Evolutionary conservation across 2,888 invertebrate species (phyloP).

Genomic region (Caenorhabditis auriculariae): DNA sequence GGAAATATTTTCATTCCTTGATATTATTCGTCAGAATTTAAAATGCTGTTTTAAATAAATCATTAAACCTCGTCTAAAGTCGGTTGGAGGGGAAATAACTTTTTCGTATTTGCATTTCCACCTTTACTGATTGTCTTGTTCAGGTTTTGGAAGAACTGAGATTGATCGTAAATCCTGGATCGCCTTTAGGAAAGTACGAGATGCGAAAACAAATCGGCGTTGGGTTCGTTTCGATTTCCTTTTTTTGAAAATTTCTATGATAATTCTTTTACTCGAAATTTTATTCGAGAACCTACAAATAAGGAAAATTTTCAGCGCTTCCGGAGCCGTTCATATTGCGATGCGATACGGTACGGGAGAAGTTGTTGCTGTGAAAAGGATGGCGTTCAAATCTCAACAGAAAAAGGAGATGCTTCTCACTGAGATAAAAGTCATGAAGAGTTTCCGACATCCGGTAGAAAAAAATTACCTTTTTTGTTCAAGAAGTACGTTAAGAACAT

Average conservation of each 20-base stretch:
- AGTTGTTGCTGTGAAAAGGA: conserved; percentile 91
- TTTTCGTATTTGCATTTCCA: no score
- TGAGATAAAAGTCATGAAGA: conserved; percentile 85
- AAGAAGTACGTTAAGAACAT: conserved; percentile 73
- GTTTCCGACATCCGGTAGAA: conserved; percentile 78
- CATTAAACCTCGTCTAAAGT: not conserved
- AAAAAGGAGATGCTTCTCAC: conserved; percentile 93
- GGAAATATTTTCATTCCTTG: no score
- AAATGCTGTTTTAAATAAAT: not conserved
- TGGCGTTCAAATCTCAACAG: conserved; percentile 89
- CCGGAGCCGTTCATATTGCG: conserved; percentile 61
- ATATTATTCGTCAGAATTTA: not conserved
- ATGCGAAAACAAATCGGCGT: conserved; percentile 83
- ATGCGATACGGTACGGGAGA: conserved; percentile 35
- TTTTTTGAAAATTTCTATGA: not conserved
- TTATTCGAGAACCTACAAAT: not conserved
- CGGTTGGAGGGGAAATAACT: not conserved
- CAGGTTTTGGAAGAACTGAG: conserved; percentile 49
- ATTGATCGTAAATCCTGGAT: conserved; percentile 68
- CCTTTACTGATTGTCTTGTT: no score
- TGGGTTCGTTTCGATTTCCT: conserved; percentile 68
- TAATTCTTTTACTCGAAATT: not conserved
- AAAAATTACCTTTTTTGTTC: not conserved
- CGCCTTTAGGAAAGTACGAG: conserved; percentile 80
- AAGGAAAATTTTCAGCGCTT: conserved; percentile 44